Evolutionary conservation across 2,888 invertebrate species (phyloP), one percentile per base, ranked within the genome.

Genomic region (Salpingus planirostris): DNA sequence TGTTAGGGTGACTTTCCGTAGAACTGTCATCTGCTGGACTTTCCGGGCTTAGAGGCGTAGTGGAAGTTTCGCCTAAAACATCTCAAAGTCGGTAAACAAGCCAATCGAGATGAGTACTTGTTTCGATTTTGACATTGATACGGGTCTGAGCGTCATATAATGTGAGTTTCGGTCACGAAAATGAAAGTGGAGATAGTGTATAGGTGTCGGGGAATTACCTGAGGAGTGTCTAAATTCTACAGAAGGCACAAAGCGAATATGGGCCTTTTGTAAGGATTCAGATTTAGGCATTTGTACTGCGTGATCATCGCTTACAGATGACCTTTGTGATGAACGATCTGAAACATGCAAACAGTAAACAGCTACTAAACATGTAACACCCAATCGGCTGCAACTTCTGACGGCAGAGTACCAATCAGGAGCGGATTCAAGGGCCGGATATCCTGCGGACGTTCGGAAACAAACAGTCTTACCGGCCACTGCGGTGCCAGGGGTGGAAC

Each of bases 211-310:
- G 33, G 31, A 34, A 42, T 61, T 72, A 80, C 80, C 80, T 65
- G 86, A 80, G 40, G 80, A 80, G 60, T 82, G 75, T 58, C 80
- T 81, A 64, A 80, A 79, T 62, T 86, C 86, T 51, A 87, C 84
- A 26, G 84, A 84, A 42, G 84, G 78, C 33, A 85, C 83, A 67
- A 86, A 86, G 48, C 86, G 76, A 44, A 86, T 84, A 43, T 82
- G 80, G 52, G 74, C 66, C 65, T 69, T 72, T 64, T 68, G 70
- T 57, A 65, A 47, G 43, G 59, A 55, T 46, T 64, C 64, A 44
- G 60, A 59, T 56, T 62, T 64, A 43, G 57, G 60, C 49, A 62
- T 50, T 40, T 53, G 55, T 40, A 53, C 47, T 42, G 52, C 55
- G 60, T 66, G 69, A 59, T 71, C 69, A 59, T 71, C 70, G 55